phyloP scores from a whole-genome alignment of 2,888 invertebrate genomes.

The Parnassius smintheus region DNA sequence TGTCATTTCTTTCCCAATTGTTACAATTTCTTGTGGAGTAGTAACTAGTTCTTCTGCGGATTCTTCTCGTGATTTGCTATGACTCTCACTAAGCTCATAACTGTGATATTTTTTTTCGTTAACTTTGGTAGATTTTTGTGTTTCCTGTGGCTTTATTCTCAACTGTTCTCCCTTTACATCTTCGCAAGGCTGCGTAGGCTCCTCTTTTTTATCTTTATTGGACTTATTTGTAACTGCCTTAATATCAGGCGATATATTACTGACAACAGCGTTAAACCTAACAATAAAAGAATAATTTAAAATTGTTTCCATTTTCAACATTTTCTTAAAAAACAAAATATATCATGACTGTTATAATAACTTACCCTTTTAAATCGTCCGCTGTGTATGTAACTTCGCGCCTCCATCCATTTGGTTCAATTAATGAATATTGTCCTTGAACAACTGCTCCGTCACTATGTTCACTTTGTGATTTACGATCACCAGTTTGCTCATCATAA shows the following conservation, averaged over 20 bases:
- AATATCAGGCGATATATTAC: conserved; percentile 52
- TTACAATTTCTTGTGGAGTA: conserved; percentile 8
- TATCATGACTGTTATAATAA: conserved; percentile 19
- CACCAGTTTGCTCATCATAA: conserved; percentile 78
- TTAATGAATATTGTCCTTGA: conserved; percentile 75
- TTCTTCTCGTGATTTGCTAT: conserved; percentile 19
- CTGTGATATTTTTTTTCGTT: conserved; percentile 18
- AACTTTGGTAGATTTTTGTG: conserved; percentile 29
- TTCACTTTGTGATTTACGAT: conserved; percentile 77
- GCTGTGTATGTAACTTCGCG: conserved; percentile 79
- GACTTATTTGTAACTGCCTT: conserved; percentile 27
- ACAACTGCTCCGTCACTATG: conserved; percentile 76
- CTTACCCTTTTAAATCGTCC: conserved; percentile 73
- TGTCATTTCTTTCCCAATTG: conserved; percentile 23
- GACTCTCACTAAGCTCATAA: conserved; percentile 11
- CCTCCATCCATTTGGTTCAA: conserved; percentile 78
- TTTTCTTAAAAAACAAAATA: background rate
- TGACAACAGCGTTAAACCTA: conserved; percentile 60
- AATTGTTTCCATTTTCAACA: background rate
- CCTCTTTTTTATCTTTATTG: conserved; percentile 27
- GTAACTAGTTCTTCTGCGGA: conserved; percentile 23
- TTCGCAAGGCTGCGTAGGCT: conserved; percentile 40
- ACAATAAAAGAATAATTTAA: background rate
- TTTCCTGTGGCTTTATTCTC: conserved; percentile 34
- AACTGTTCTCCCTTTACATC: conserved; percentile 52